Conservation (phyloP, 2,113 vertebrate species). For the Camelus dromedarius region DNA sequence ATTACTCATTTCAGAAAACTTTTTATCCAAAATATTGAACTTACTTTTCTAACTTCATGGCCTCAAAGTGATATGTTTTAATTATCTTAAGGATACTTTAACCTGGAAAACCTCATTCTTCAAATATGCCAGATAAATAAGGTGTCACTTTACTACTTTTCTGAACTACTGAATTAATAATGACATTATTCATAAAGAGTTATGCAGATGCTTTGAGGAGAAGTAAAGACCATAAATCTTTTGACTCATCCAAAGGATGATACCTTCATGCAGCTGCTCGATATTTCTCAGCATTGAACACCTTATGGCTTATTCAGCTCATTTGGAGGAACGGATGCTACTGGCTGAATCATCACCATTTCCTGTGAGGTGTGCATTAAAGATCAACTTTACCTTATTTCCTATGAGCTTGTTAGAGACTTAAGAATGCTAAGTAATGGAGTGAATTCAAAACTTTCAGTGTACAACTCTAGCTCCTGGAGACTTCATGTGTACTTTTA, state of each 20-base stretch:
- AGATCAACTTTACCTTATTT: neutral
- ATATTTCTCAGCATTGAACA: neutral
- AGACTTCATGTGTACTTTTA: neutral
- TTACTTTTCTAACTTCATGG: slow-evolving; percentile 19
- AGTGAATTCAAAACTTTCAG: neutral
- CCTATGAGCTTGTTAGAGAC: neutral
- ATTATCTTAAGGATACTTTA: neutral
- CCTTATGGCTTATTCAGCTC: neutral
- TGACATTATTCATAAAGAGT: neutral
- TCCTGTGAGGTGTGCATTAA: slow-evolving; percentile 49
- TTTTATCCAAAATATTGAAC: neutral
- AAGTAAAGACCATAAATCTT: slow-evolving; percentile 31
- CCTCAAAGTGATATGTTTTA: slow-evolving; percentile 5
- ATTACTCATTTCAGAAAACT: slow-evolving; percentile 20
- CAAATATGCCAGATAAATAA: slow-evolving; percentile 5
- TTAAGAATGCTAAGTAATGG: neutral
- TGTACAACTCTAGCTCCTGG: neutral
- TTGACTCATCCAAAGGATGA: neutral
- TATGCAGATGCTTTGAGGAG: neutral
- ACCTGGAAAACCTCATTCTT: neutral
- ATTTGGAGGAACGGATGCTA: neutral
- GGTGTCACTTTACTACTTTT: slow-evolving; percentile 6
- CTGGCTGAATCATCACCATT: slow-evolving; percentile 37
- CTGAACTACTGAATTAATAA: slow-evolving; percentile 35
- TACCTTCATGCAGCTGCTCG: neutral